Evolutionary conservation across 2,113 vertebrate genomes (phyloP), one percentile per base, ranked within the genome.

Genomic region (Aldabrachelys gigantea): DNA sequence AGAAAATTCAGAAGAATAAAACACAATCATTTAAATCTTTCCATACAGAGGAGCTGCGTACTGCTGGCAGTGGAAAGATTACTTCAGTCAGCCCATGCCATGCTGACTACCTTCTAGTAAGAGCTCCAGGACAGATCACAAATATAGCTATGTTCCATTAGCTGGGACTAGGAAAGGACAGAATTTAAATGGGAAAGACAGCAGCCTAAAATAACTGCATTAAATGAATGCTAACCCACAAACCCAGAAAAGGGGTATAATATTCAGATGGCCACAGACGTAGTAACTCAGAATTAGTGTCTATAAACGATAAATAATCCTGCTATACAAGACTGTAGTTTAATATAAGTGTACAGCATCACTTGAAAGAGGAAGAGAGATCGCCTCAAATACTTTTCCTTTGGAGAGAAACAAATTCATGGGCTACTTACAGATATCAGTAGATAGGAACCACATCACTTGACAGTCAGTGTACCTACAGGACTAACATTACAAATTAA

Each of bases 171-270:
- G 92, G 59, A 85, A 56, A 94, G 35, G 29, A 92, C 4, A 89
- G 87, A 50, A 89, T 87, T 95, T 93, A 96, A 95, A 95, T 87
- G 50, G 57, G 94, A 93, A 92, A 95, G 83, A 88, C 90, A 95
- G 94, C 76, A 79, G 82, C 79, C 91, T 90, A 96, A 96, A 96
- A 94, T 93, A 95, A 95, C 84, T 93, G 92, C 79, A 87, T 92
- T 97, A 95, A 92, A 96, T 92, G 95, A 93, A 91, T 85, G 82
- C 95, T 95, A 96, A 91, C 87, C 93, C 92, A 94, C 93, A 96
- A 95, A 94, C 90, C 85, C 93, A 95, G 91, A 93, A 95, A 81
- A 88, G 6, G 49, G 49, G 89, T 84, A 72, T 62, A 96, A 93
- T 88, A 96, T 88, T 72, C 47, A 88, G 90, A 95, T 19, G 35